Evolutionary conservation across 1,140 invertebrate species (phyloP).

Genomic region (Drosophila bocki): DNA sequence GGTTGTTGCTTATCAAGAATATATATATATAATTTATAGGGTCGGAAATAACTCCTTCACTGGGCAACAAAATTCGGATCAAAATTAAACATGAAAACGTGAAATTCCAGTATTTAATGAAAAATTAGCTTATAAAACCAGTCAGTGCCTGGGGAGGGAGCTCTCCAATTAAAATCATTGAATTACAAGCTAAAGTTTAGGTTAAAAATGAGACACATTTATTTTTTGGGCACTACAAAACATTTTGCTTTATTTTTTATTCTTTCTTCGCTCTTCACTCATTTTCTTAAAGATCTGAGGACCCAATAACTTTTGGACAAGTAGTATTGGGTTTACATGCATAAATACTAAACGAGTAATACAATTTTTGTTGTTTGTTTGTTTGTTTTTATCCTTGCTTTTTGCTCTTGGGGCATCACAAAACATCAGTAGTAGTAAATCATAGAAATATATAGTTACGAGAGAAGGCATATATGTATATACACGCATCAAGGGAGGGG

Average conservation of each 20-base stretch:
- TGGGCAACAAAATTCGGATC: neutral
- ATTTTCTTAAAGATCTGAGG: slow-evolving; percentile 50
- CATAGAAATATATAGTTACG: slow-evolving; percentile 30
- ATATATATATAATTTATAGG: neutral
- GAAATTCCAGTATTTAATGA: slow-evolving; percentile 1
- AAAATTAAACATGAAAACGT: neutral
- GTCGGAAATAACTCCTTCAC: too few relatives aligned
- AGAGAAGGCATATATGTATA: slow-evolving; percentile 40
- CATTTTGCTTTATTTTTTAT: slow-evolving; percentile 57
- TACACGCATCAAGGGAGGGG: slow-evolving; percentile 39
- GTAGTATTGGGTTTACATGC: slow-evolving; percentile 43
- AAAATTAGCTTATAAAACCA: neutral
- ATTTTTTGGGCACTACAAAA: slow-evolving; percentile 72
- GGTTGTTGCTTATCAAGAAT: neutral
- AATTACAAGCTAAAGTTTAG: neutral
- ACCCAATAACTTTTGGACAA: slow-evolving; percentile 39
- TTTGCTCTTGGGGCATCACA: slow-evolving; percentile 52
- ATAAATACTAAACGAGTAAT: slow-evolving; percentile 78
- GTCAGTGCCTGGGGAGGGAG: neutral
- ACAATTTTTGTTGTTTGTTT: slow-evolving; percentile 52
- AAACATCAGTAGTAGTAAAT: slow-evolving; percentile 43
- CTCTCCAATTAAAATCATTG: neutral
- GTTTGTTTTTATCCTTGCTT: slow-evolving; percentile 34
- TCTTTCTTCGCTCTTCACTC: slow-evolving; percentile 27
- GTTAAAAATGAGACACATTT: neutral